Conservation (phyloP, 1,140 invertebrate genomes). For the Linepithema humile region DNA sequence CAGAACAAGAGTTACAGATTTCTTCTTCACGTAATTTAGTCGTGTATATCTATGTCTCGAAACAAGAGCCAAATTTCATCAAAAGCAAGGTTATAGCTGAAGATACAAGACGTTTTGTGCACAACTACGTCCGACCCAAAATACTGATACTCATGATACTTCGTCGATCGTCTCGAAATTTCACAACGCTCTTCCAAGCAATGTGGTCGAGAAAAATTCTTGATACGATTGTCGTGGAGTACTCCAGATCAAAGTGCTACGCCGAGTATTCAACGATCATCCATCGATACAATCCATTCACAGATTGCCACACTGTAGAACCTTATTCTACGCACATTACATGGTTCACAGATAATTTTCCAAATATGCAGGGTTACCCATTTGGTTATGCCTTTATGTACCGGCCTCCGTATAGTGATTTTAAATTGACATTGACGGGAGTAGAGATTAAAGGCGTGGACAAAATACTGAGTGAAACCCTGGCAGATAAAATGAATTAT, state of each 20-base stretch:
- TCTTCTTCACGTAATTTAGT: slow-evolving; percentile 22
- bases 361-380: slow-evolving; percentile 8
- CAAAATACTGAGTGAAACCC: background rate
- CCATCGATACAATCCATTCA: slow-evolving; percentile 15
- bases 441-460: background rate
- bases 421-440: background rate
- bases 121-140: background rate
- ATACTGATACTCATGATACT: slow-evolving; percentile 28
- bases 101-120: slow-evolving; percentile 8
- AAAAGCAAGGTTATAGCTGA: slow-evolving; percentile 6
- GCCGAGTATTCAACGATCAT: background rate
- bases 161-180: background rate
- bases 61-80: slow-evolving; percentile 13
- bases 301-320: background rate
- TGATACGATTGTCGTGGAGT: slow-evolving; percentile 10
- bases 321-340: background rate
- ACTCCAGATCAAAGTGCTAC: background rate
- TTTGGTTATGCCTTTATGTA: background rate
- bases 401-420: background rate
- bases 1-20: background rate
- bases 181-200: background rate
- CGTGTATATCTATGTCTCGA: slow-evolving; percentile 23
- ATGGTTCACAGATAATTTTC: slow-evolving; percentile 9
- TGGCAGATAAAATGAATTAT: slow-evolving; percentile 17
- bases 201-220: slow-evolving; percentile 28